These are phyloP conservation scores for Albula glossodonta DNA, from an alignment of 2,113 vertebrate species.

Conservation along the genomic window DNA sequence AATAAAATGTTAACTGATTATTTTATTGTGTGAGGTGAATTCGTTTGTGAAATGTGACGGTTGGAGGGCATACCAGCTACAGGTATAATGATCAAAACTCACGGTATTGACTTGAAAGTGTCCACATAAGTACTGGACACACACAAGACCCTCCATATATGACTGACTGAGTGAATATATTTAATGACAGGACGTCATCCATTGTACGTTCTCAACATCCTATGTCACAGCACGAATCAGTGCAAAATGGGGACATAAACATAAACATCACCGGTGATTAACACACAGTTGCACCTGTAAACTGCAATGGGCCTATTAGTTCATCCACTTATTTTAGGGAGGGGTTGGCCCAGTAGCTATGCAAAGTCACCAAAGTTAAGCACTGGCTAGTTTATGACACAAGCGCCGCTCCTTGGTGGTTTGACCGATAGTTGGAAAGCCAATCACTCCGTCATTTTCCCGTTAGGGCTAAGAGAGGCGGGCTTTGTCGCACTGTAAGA, in stretches of 20 bases:
- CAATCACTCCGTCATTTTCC: slow-evolving; percentile 42
- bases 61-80: too few species aligned
- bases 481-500: slow-evolving; percentile 57
- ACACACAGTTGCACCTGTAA: slow-evolving; percentile 19
- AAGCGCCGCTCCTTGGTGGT: neutral
- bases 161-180: too few species aligned
- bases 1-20: too few species aligned
- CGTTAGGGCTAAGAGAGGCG: slow-evolving; percentile 35
- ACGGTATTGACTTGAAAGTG: too few species aligned
- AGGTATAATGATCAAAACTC: too few species aligned
- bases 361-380: slow-evolving; percentile 16
- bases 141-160: too few species aligned
- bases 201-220: neutral
- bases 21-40: too few species aligned
- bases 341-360: neutral
- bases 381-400: neutral
- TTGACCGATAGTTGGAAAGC: slow-evolving; percentile 50
- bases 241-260: neutral
- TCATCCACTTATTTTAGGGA: slow-evolving; percentile 47
- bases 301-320: slow-evolving; percentile 30
- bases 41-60: too few species aligned
- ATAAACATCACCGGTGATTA: neutral
- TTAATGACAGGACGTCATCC: too few species aligned
- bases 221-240: neutral
- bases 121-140: too few species aligned